phyloP scores from a whole-genome alignment of 2,888 invertebrate genomes.

The Drosophila pegasa region DNA sequence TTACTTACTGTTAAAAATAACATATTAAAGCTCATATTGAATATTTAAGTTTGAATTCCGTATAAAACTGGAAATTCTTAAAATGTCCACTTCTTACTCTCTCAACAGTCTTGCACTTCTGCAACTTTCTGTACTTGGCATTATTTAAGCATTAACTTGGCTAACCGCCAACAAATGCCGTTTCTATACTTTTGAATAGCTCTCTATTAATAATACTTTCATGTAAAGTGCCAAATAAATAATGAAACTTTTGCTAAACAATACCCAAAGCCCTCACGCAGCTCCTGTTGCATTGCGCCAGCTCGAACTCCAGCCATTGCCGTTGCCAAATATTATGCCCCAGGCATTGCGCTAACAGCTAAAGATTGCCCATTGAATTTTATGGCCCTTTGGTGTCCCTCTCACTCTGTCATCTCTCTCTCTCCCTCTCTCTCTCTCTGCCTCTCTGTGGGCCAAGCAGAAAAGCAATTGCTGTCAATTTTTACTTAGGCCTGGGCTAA shows the following conservation, averaged over 20 bases:
- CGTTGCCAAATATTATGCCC: constrained; percentile 63
- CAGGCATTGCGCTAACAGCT: constrained; percentile 68
- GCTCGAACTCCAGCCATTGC: constrained; percentile 1
- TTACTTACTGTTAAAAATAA: too few relatives aligned
- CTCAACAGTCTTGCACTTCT: not conserved
- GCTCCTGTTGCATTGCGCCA: constrained; percentile 38
- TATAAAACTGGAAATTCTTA: not conserved
- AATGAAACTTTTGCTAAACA: constrained; percentile 50
- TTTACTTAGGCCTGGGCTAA: constrained; percentile 62
- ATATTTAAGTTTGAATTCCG: too few relatives aligned
- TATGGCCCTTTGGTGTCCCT: constrained; percentile 64
- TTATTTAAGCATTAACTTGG: constrained; percentile 41
- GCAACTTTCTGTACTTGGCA: constrained; percentile 7
- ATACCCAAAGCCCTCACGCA: constrained; percentile 21
- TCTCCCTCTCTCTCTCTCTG: not conserved
- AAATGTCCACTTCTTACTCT: not conserved
- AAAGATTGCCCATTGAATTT: constrained; percentile 74
- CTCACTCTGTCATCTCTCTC: constrained; percentile 3
- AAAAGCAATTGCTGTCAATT: constrained; percentile 75
- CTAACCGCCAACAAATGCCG: constrained; percentile 30
- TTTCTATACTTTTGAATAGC: constrained; percentile 33
- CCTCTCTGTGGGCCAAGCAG: constrained; percentile 14
- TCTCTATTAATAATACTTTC: constrained; percentile 56
- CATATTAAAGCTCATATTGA: too few relatives aligned
- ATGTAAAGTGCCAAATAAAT: constrained; percentile 57